Evolutionary conservation across 2,888 invertebrate genomes (phyloP).

Genomic region (Buathra laborator): DNA sequence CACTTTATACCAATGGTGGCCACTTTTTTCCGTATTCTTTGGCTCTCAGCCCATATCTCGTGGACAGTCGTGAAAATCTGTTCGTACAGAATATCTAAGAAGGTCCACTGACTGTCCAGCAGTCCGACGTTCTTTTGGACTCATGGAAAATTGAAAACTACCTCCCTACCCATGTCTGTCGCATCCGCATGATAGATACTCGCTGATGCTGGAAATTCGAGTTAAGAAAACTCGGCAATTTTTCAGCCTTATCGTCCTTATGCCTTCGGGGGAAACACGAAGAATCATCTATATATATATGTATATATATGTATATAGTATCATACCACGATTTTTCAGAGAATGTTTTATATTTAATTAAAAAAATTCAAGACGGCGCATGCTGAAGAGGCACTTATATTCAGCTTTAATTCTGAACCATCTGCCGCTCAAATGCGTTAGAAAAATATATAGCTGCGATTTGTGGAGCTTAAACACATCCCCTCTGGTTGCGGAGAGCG

Average conservation of each 20-base stretch:
- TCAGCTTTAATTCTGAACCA: constrained; percentile 65
- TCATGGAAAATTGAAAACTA: constrained; percentile 56
- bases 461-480: constrained; percentile 18
- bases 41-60: constrained; percentile 70
- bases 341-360: constrained; percentile 64
- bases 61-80: constrained; percentile 73
- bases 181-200: constrained; percentile 46
- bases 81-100: constrained; percentile 2
- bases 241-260: background rate
- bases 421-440: constrained; percentile 63
- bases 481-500: background rate
- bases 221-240: constrained; percentile 42
- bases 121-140: constrained; percentile 18
- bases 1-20: constrained; percentile 80
- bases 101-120: background rate
- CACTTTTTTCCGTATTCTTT: constrained; percentile 70
- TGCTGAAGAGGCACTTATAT: constrained; percentile 56
- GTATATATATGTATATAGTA: background rate
- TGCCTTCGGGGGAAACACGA: background rate
- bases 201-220: constrained; percentile 19
- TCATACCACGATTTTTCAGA: constrained; percentile 19
- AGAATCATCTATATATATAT: background rate
- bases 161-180: constrained; percentile 4
- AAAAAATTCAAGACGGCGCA: constrained; percentile 59
- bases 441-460: constrained; percentile 57